These are phyloP conservation scores for Archocentrus centrarchus DNA, from an alignment of 2,113 vertebrate genomes.

Conservation along the genomic window DNA sequence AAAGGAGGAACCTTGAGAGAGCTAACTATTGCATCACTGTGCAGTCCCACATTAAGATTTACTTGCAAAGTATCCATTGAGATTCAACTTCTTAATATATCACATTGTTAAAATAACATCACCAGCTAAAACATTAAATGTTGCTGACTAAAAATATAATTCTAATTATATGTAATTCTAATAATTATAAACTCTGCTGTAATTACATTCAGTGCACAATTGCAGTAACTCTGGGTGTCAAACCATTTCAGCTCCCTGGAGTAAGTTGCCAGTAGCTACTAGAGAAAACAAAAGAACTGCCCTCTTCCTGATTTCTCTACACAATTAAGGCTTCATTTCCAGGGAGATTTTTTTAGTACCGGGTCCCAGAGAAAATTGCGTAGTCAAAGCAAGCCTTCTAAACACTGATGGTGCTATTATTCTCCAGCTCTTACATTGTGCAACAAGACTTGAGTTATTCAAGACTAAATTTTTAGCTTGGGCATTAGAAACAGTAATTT, in stretches of 20 bases:
- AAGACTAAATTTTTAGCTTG: neutral
- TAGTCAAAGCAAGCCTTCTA: neutral
- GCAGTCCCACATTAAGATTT: neutral
- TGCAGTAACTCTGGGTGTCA: neutral
- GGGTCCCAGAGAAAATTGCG: neutral
- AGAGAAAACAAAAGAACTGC: neutral
- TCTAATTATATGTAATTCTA: neutral
- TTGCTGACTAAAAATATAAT: neutral
- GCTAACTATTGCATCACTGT: rapidly evolving
- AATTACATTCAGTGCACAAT: neutral
- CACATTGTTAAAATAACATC: rapidly evolving
- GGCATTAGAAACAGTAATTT: neutral
- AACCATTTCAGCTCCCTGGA: neutral
- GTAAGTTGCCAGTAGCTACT: neutral
- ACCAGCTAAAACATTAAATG: neutral
- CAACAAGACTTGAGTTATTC: neutral
- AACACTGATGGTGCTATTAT: neutral
- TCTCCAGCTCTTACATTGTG: neutral
- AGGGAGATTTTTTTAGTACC: neutral
- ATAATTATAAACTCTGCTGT: neutral
- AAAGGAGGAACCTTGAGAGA: neutral
- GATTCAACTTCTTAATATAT: neutral
- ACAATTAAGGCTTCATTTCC: neutral
- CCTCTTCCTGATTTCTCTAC: neutral
- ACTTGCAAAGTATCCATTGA: neutral